Evolutionary conservation across 2,888 invertebrate species (phyloP).

Genomic region (Ditula angustiorana): DNA sequence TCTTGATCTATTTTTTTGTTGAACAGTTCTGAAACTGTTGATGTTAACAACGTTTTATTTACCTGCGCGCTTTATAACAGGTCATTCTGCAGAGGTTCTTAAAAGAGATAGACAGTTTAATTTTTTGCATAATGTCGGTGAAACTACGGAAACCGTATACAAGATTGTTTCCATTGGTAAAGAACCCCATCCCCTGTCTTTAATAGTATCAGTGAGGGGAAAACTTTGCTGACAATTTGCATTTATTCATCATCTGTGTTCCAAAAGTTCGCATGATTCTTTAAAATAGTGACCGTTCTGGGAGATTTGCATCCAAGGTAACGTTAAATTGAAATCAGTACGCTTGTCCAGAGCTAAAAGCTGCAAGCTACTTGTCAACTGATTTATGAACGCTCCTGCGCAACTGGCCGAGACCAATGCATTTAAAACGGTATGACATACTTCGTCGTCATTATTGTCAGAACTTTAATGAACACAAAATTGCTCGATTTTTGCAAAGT

Average conservation of each 20-base stretch:
- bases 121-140: not conserved
- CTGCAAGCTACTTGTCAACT: slow-evolving; percentile 27
- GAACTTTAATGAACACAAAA: not conserved
- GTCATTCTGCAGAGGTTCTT: no score
- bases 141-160: slow-evolving; percentile 11
- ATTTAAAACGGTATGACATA: slow-evolving; percentile 42
- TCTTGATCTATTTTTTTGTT: not conserved
- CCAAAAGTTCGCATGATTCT: not conserved
- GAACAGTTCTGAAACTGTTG: no score
- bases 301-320: not conserved
- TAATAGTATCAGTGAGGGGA: slow-evolving; percentile 15
- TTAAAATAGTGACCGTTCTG: no score
- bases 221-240: slow-evolving; percentile 10
- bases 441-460: slow-evolving; percentile 23
- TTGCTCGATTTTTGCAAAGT: not conserved
- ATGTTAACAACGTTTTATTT: no score
- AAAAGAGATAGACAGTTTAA: no score
- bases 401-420: slow-evolving; percentile 42
- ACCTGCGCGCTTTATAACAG: no score
- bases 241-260: not conserved
- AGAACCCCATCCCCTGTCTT: slow-evolving; percentile 5
- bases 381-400: slow-evolving; percentile 34
- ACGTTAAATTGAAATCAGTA: slow-evolving; percentile 6
- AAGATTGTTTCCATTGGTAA: slow-evolving; percentile 11
- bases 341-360: slow-evolving; percentile 2